A percentile compares a stretch with the other conserved stretches of the same genome.
Conservation (phyloP, 2,797 vertebrate genomes). For the Diplodus sargus region DNA sequence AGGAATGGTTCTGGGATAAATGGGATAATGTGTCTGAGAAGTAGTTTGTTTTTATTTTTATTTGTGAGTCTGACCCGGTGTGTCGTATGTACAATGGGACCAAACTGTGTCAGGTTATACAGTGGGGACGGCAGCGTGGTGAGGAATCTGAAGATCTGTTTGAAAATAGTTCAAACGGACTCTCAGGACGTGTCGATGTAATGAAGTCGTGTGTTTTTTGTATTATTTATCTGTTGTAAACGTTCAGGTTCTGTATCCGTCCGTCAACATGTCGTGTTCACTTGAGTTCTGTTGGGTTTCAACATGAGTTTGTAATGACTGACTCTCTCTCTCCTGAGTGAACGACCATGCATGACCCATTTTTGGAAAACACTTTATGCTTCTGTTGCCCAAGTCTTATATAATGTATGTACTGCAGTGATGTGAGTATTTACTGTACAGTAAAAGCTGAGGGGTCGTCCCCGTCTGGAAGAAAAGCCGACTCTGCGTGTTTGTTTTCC, state of each 20-base stretch:
- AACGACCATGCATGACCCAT: conserved; percentile 2
- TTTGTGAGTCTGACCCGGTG: conserved; percentile 7
- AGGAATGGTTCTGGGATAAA: background rate
- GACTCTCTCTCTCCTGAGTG: too few relatives aligned
- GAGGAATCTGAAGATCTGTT: conserved; percentile 13
- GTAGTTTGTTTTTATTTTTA: background rate
- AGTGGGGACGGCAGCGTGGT: conserved; percentile 21
- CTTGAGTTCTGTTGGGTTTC: background rate
- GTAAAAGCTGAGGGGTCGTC: conserved; percentile 43
- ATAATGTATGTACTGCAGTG: conserved; percentile 24
- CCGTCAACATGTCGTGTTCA: background rate
- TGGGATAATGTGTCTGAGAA: background rate
- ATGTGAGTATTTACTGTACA: conserved; percentile 31
- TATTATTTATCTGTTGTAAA: conserved; percentile 30
- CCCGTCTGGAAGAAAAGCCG: background rate
- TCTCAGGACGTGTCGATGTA: conserved; percentile 36
- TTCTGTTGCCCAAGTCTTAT: conserved; percentile 22
- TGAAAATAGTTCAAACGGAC: conserved; percentile 55
- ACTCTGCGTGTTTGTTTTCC: background rate
- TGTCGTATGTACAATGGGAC: conserved; percentile 41
- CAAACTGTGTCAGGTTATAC: conserved; percentile 65
- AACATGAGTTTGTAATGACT: background rate
- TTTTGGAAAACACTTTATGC: background rate
- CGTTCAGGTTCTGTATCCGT: background rate
- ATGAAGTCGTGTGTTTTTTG: conserved; percentile 6